These are phyloP conservation scores for Hepsetus odoe DNA, from an alignment of 2,113 vertebrate genomes.

Conservation along the genomic window DNA sequence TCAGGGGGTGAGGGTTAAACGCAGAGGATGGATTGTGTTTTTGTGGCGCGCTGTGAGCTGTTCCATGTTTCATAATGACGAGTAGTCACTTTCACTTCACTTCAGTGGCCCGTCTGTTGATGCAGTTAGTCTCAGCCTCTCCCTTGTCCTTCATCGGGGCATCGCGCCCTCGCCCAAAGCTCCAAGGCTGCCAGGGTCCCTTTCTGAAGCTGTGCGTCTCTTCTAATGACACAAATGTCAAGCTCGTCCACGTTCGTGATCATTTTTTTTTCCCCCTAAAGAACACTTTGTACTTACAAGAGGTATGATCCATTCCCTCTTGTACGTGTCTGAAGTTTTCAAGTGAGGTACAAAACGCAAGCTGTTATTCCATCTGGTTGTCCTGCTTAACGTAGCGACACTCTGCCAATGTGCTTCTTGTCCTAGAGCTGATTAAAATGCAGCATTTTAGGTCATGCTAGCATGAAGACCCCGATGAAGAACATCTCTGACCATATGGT, in stretches of 20 bases:
- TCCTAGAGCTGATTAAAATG: slow-evolving; percentile 8
- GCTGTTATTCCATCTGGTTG: not conserved
- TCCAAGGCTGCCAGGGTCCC: no score
- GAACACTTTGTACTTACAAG: not conserved
- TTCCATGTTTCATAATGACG: no score
- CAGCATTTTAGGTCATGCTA: not conserved
- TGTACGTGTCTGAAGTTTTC: not conserved
- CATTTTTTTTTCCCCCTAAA: not conserved
- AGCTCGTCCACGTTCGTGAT: not conserved
- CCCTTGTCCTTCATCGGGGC: no score
- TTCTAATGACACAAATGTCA: no score
- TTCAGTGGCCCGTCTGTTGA: no score
- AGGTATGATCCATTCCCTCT: not conserved
- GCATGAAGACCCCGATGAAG: not conserved
- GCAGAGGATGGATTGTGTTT: no score
- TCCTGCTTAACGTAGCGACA: not conserved
- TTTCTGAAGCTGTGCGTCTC: no score
- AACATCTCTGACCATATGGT: not conserved
- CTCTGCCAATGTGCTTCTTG: not conserved
- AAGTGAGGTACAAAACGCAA: not conserved
- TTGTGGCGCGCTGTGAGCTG: no score
- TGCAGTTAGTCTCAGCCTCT: no score
- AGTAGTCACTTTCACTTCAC: no score
- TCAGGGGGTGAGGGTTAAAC: no score
- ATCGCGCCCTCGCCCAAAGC: no score